These are phyloP conservation scores for Garrulus glandarius DNA, from an alignment of 2,797 vertebrate species.

Conservation along the genomic window DNA sequence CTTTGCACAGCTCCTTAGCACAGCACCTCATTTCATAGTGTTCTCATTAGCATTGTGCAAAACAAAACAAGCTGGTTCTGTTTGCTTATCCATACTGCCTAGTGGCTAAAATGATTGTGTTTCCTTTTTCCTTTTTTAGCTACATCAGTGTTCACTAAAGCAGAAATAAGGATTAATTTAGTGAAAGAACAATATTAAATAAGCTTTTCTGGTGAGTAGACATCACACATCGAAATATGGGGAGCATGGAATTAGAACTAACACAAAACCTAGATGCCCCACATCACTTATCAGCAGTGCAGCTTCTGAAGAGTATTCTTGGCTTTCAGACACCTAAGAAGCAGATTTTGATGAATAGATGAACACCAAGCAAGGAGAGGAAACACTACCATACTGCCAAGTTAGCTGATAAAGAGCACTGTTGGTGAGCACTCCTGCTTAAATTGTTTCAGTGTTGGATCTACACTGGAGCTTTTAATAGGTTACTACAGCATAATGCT, in stretches of 20 bases:
- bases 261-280: not conserved
- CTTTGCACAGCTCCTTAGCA: not conserved
- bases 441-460: not conserved
- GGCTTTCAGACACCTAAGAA: not conserved
- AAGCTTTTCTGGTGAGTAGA: not conserved
- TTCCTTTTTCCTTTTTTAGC: not conserved
- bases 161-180: not conserved
- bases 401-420: not conserved
- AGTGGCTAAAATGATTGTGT: not conserved
- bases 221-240: not conserved
- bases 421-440: not conserved
- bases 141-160: not conserved
- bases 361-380: not conserved
- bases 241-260: not conserved
- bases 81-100: not conserved
- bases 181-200: not conserved
- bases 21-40: not conserved
- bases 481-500: not conserved
- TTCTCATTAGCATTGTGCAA: not conserved
- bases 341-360: not conserved
- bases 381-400: not conserved
- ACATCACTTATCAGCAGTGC: not conserved
- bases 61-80: not conserved
- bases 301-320: not conserved
- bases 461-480: not conserved